These are phyloP conservation scores for Leucophenga varia DNA, from an alignment of 1,140 invertebrate species.

Conservation along the genomic window DNA sequence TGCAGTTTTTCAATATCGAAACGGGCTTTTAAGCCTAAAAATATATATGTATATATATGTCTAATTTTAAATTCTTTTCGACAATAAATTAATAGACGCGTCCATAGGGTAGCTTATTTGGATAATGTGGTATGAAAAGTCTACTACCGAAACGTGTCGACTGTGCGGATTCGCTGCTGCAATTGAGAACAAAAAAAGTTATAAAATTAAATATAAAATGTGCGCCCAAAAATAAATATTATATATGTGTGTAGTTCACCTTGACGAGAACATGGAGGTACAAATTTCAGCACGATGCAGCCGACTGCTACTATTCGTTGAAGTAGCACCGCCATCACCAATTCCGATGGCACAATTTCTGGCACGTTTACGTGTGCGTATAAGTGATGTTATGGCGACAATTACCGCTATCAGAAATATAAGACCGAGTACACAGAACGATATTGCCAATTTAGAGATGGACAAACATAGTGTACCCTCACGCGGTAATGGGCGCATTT, in stretches of 20 bases:
- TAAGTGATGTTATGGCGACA: slow-evolving; percentile 66
- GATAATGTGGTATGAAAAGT: slow-evolving; percentile 53
- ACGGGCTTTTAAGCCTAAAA: too few relatives aligned
- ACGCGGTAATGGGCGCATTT: slow-evolving; percentile 29
- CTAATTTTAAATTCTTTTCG: not conserved
- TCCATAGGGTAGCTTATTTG: slow-evolving; percentile 49
- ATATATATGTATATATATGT: too few relatives aligned
- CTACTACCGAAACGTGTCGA: slow-evolving; percentile 50
- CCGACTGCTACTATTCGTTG: slow-evolving; percentile 36
- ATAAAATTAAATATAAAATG: slow-evolving; percentile 5
- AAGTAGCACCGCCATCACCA: slow-evolving; percentile 15
- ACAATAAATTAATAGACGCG: slow-evolving; percentile 41
- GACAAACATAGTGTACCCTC: slow-evolving; percentile 66
- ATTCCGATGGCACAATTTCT: slow-evolving; percentile 18
- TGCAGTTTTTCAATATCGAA: too few relatives aligned
- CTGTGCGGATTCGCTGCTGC: slow-evolving; percentile 48
- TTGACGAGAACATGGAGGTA: slow-evolving; percentile 53
- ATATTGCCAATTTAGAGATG: slow-evolving; percentile 69
- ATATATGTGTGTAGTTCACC: slow-evolving; percentile 14
- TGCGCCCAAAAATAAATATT: not conserved
- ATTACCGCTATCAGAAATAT: slow-evolving; percentile 68
- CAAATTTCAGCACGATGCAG: slow-evolving; percentile 43
- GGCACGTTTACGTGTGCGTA: slow-evolving; percentile 59
- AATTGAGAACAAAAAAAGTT: slow-evolving; percentile 12
- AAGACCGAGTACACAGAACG: slow-evolving; percentile 67